Base-by-base conservation (phyloP, 2,888 invertebrate genomes). In the Mechanitis messenoides region DNA sequence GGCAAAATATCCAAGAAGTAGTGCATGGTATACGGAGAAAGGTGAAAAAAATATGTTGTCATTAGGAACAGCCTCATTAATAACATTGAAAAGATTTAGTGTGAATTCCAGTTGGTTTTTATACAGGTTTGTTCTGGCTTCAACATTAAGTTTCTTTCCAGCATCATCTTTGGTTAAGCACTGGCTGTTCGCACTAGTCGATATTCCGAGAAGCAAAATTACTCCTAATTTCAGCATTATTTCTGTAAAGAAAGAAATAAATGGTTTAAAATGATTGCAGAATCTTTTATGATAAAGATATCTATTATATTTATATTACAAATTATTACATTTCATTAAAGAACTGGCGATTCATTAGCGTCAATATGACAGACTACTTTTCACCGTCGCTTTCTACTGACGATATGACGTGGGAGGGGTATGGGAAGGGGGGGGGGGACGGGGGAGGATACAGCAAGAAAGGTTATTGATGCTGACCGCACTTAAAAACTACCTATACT, bases 21-120 rank as follows among this genome's bases (percentile, higher is more conserved):
- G 77, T 0, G 96, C 94, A 71, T 96, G 94, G 76, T 96, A 95
- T 12, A 96, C 93, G 69, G 96, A 96, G 85, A 95, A 95, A 0
- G 97, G 97, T 5, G 97, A 97, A 82, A 96, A 96, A 90, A 97
- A 96, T 50, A 97, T 85, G 79, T 96, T 97, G 69, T 94, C 94
- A 53, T 92, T 88, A 0, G 93, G 92, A 68, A 93, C 92, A 28
- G 92, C 91, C 60, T 90, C 83, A 69, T 94, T 93, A 68, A 94
- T 92, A 28, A 93, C 91, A 68, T 93, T 92, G 71, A 96, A 88
- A 59, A 95, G 88, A 56, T 93, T 92, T 58, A 96, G 80, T 0
- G 95, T 93, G 75, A 96, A 96, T 60, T 91, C 92, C 72, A 96
- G 75, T 72, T 90, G 90, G n/a, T 89, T 90, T 20, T 72, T 79